Percentiles rank a stretch among this genome's conserved stretches.
phyloP scores from a whole-genome alignment of 1,140 invertebrate species.

The Cheumatopsyche charites region DNA sequence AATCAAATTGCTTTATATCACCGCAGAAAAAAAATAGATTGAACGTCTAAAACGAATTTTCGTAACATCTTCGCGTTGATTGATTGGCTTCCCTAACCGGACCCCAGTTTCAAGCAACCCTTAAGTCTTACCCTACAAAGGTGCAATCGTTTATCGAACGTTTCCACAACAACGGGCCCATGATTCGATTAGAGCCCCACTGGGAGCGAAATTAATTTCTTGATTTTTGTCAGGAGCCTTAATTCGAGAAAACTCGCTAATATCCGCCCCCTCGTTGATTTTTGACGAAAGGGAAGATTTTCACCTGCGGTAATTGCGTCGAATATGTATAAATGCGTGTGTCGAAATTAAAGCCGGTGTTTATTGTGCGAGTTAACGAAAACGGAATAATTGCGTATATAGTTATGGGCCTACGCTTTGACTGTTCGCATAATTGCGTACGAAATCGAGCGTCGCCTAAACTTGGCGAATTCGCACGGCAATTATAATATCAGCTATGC shows the following conservation, averaged over 20 bases:
- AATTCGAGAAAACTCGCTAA: slow-evolving; percentile 22
- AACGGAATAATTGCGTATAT: slow-evolving; percentile 22
- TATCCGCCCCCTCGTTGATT: slow-evolving; percentile 8
- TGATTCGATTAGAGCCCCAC: slow-evolving; percentile 11
- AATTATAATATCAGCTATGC: no score
- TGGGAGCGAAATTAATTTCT: slow-evolving; percentile 27
- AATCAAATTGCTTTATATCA: no score
- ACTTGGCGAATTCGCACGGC: neutral
- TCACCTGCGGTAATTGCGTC: no score
- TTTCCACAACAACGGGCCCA: slow-evolving; percentile 9
- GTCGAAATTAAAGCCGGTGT: neutral
- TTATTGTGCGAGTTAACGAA: neutral
- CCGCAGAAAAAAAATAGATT: no score
- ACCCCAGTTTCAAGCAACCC: neutral
- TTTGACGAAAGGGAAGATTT: neutral
- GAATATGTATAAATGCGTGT: no score
- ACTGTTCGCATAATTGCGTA: slow-evolving; percentile 22
- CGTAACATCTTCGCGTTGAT: no score
- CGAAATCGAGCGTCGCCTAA: slow-evolving; percentile 15
- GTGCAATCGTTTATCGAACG: neutral
- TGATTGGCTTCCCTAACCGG: no score
- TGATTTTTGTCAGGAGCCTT: slow-evolving; percentile 24
- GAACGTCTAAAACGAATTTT: no score
- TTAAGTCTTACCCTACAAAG: neutral
- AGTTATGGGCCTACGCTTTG: neutral